phyloP scores from a whole-genome alignment of 1,140 invertebrate genomes.

The Bombyx mori region DNA sequence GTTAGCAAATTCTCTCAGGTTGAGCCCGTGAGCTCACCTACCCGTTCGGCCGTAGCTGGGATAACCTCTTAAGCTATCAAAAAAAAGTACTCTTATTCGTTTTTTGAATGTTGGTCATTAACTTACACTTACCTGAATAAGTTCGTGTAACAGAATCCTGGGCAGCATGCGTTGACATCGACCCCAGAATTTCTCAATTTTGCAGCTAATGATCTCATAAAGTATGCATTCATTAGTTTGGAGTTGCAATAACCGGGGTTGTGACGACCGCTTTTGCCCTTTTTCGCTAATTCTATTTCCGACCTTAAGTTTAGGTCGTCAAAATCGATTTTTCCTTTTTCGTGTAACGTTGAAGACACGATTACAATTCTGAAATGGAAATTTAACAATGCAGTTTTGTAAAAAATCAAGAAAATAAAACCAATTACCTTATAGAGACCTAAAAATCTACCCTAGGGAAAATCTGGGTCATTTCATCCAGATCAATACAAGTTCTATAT shows the following conservation, averaged over 20 bases:
- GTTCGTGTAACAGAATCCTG: conserved; percentile 88
- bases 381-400: background rate
- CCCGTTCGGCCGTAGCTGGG: too few relatives aligned
- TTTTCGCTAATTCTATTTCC: conserved; percentile 55
- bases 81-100: too few relatives aligned
- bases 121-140: conserved; percentile 50
- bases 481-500: too few relatives aligned
- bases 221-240: conserved; percentile 84
- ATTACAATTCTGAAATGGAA: conserved; percentile 67
- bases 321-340: conserved; percentile 77
- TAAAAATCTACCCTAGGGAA: background rate
- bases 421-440: background rate
- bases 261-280: conserved; percentile 50
- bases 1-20: too few relatives aligned
- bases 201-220: conserved; percentile 75
- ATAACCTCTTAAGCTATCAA: too few relatives aligned
- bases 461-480: background rate
- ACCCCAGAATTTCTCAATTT: conserved; percentile 73
- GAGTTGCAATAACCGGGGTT: conserved; percentile 84
- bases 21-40: too few relatives aligned
- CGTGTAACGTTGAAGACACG: conserved; percentile 70
- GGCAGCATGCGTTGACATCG: conserved; percentile 83
- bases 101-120: background rate
- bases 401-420: background rate
- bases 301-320: conserved; percentile 73